phyloP scores from a whole-genome alignment of 2,888 invertebrate genomes.

The Escarpia spicata region DNA sequence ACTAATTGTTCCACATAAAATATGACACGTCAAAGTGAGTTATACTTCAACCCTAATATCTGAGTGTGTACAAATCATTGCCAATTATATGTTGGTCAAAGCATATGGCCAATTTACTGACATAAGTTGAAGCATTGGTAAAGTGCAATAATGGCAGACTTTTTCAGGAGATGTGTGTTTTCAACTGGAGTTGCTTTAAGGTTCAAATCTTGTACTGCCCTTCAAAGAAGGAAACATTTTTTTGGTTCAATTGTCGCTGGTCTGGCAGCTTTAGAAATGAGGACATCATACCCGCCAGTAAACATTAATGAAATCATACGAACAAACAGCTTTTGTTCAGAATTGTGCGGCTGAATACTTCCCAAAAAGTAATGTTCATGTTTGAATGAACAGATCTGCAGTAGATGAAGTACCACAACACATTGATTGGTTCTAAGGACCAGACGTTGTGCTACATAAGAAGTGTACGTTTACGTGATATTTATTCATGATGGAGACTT shows the following conservation, averaged over 20 bases:
- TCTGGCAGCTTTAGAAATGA: background rate
- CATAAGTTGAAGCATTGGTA: too few species aligned
- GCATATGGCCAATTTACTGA: too few species aligned
- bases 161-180: too few species aligned
- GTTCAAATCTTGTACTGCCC: too few species aligned
- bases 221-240: too few species aligned
- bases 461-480: background rate
- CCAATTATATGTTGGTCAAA: too few species aligned
- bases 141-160: too few species aligned
- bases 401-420: background rate
- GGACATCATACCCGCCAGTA: background rate
- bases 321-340: slow-evolving; percentile 16
- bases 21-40: too few species aligned
- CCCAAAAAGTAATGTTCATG: background rate
- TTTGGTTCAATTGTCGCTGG: background rate
- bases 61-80: too few species aligned
- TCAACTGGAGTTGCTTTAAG: too few species aligned
- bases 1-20: too few species aligned
- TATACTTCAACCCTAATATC: too few species aligned
- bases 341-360: background rate
- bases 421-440: background rate
- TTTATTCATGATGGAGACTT: background rate
- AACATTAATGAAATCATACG: background rate
- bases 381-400: background rate
- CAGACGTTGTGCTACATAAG: background rate